Evolutionary conservation across 2,797 vertebrate species (phyloP).

Genomic region (Artibeus jamaicensis): DNA sequence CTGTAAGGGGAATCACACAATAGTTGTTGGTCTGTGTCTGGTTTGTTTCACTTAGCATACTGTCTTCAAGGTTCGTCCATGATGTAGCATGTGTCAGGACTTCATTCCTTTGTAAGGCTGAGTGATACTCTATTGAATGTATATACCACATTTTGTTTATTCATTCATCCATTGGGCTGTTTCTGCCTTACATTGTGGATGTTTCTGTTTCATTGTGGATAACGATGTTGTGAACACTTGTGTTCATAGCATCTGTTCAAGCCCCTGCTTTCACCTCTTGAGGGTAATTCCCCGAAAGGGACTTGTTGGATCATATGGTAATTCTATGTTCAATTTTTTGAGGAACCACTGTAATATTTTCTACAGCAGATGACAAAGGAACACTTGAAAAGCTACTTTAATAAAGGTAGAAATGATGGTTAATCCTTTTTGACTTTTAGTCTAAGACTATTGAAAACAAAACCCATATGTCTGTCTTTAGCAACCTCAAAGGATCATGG

Average conservation of each 20-base stretch:
- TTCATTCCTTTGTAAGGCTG: neutral
- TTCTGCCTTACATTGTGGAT: no score
- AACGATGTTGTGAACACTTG: neutral
- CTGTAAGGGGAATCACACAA: neutral
- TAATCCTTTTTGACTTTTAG: constrained; percentile 41
- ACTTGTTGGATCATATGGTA: neutral
- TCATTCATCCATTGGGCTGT: no score
- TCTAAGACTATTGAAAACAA: constrained; percentile 35
- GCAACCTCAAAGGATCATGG: neutral
- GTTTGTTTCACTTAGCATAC: neutral
- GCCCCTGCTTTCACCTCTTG: neutral
- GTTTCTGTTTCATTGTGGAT: neutral
- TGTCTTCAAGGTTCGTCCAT: neutral
- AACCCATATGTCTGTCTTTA: constrained; percentile 28
- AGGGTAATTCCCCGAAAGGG: neutral
- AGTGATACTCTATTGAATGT: neutral
- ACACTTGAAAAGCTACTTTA: constrained; percentile 29
- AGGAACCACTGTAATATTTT: neutral
- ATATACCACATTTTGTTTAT: neutral
- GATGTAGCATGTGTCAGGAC: neutral
- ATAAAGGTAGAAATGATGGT: constrained; percentile 34
- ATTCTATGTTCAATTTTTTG: constrained; percentile 13
- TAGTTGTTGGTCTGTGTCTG: neutral
- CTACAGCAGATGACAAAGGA: neutral
- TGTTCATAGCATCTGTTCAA: neutral